Conservation (phyloP, 2,888 invertebrate species). For the Orthosia gothica region DNA sequence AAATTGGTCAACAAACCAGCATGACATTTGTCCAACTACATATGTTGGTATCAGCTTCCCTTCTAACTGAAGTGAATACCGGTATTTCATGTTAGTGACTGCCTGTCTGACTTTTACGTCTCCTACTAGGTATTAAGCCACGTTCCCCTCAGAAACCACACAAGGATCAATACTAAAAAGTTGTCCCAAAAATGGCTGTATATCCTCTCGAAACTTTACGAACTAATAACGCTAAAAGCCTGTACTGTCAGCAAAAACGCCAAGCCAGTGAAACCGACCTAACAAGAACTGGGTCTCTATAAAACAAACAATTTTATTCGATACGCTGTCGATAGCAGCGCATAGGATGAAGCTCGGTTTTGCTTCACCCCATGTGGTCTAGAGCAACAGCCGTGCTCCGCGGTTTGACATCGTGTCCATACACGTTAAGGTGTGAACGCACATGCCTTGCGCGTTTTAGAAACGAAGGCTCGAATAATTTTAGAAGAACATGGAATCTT, state of each 20-base stretch:
- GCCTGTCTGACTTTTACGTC: background rate
- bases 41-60: background rate
- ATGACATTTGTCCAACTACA: too few relatives aligned
- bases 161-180: background rate
- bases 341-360: slow-evolving; percentile 33
- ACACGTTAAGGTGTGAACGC: slow-evolving; percentile 13
- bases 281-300: slow-evolving; percentile 26
- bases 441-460: background rate
- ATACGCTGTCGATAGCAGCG: slow-evolving; percentile 35
- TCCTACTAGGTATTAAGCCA: background rate
- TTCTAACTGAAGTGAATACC: background rate
- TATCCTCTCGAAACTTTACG: background rate
- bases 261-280: background rate
- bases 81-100: background rate
- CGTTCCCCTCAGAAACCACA: too few relatives aligned
- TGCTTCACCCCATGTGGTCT: slow-evolving; percentile 51
- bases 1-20: too few relatives aligned
- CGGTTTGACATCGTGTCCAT: slow-evolving; percentile 38
- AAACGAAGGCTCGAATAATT: slow-evolving; percentile 5
- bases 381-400: slow-evolving; percentile 39
- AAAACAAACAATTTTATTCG: slow-evolving; percentile 23
- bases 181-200: background rate
- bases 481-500: background rate
- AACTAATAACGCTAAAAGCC: slow-evolving; percentile 13
- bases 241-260: slow-evolving; percentile 1